Percentiles rank a stretch among this genome's conserved stretches.
Conservation (phyloP, 1,140 invertebrate genomes). For the Bombus superbus region DNA sequence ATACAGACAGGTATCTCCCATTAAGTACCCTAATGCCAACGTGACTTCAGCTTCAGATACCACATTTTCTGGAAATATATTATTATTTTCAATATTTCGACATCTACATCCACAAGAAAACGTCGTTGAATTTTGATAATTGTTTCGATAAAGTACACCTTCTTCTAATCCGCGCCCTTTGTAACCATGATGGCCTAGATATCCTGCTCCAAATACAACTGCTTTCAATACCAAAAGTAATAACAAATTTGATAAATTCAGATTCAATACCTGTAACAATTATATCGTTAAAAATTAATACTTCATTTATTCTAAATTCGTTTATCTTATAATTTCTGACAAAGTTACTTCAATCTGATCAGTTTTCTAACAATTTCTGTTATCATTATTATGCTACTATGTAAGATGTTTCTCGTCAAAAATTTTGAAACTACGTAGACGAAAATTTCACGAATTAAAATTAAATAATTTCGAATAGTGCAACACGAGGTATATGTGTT, state of each 20-base stretch:
- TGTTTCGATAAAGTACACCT: constrained; percentile 61
- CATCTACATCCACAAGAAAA: neutral
- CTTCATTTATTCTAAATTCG: neutral
- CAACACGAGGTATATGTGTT: too few species aligned
- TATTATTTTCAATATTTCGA: neutral
- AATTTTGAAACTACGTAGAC: neutral
- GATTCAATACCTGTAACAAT: constrained; percentile 87
- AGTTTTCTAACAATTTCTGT: too few species aligned
- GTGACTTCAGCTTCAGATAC: constrained; percentile 87
- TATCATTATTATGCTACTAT: too few species aligned
- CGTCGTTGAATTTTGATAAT: neutral
- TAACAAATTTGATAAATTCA: constrained; percentile 92
- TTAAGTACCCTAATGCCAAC: constrained; percentile 87
- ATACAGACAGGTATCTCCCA: constrained; percentile 90
- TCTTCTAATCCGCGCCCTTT: constrained; percentile 72
- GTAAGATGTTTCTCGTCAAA: neutral
- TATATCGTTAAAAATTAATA: neutral
- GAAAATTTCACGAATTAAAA: neutral
- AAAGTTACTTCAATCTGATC: neutral
- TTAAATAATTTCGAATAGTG: neutral
- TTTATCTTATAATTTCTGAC: neutral
- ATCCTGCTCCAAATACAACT: constrained; percentile 90
- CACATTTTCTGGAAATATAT: constrained; percentile 71
- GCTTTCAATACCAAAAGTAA: constrained; percentile 91
- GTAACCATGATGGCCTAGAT: constrained; percentile 85